Percentiles rank a stretch among this genome's conserved stretches.
These are phyloP conservation scores for Napeogenes inachia DNA, from an alignment of 2,888 invertebrate species.

Conservation along the genomic window DNA sequence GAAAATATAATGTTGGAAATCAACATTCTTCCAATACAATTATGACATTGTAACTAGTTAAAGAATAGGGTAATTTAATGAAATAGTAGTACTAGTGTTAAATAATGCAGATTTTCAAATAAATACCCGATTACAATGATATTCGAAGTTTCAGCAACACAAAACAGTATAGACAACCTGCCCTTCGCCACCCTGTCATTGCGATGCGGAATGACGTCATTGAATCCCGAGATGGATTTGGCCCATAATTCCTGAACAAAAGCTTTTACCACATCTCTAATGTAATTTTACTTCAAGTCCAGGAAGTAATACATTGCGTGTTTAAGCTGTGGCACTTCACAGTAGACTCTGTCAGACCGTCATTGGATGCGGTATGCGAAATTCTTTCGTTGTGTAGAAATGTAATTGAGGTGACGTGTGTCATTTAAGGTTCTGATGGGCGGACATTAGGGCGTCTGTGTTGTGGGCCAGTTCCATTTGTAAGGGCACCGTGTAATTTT, in stretches of 20 bases:
- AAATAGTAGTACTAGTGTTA: not conserved
- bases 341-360: conserved; percentile 8
- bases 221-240: conserved; percentile 70
- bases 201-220: conserved; percentile 72
- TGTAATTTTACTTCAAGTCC: not conserved
- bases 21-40: too few relatives aligned
- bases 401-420: conserved; percentile 70
- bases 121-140: conserved; percentile 17
- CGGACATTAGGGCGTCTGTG: conserved; percentile 73
- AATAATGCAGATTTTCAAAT: not conserved
- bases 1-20: too few relatives aligned
- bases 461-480: conserved; percentile 67
- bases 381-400: conserved; percentile 26
- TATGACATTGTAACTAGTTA: too few relatives aligned
- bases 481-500: conserved; percentile 64
- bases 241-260: conserved; percentile 71
- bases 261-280: conserved; percentile 37
- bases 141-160: conserved; percentile 28
- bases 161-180: conserved; percentile 48
- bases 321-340: not conserved
- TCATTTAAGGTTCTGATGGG: conserved; percentile 74
- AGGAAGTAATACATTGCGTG: conserved; percentile 40
- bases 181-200: conserved; percentile 70
- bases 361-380: conserved; percentile 37
- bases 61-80: too few relatives aligned